Base-by-base conservation (phyloP, 2,797 vertebrate species). In the Pagetopsis macropterus region DNA sequence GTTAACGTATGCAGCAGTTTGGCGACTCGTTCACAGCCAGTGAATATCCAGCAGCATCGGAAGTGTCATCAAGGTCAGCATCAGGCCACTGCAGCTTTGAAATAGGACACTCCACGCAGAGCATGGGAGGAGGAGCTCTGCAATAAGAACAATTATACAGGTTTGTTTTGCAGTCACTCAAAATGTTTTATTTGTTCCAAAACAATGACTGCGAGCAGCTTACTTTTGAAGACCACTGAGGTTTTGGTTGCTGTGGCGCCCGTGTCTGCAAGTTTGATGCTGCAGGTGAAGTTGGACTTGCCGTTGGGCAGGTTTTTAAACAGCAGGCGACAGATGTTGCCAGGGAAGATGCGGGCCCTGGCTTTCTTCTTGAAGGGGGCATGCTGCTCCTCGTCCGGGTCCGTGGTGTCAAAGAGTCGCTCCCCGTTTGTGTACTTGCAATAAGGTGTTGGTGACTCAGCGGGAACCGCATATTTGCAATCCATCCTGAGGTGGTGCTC, bases 161-260 rank as follows among this genome's bases (percentile, higher is more conserved):
- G 41, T 59, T 60, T 12, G 13, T 57, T 75, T 68, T 61, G 46
- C 62, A 49, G 11, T 57, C 13, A 40, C 17, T 52, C 43, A 58
- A 58, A 52, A 33, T 59, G 5, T 21, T 63, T 52, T 52, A 0
- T 64, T 80, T 67, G 59, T 16, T 33, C 27, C 19, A 67, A 72
- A 75, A 70, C 19, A 41, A 58, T 23, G 58, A 46, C 21, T 1
- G 3, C 0, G 40, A 51, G 13, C 19, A n/a, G 52, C 89, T 92
- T 91, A 95, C 94, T 91, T 82, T 93, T 95, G 0, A 93, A 90
- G 1, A 94, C 88, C 65, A 71, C 72, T 5, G 73, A 66, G n/a
- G 46, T 77, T 79, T 78, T 83, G 48, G 70, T 16, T 0, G 23
- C 84, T 0, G 31, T 68, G 19, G 2, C 17, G 8, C 33, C 33